A percentile compares a stretch with the other conserved stretches of the same genome.
Evolutionary conservation across 2,888 invertebrate species (phyloP).

Genomic region (Atrina japonica): DNA sequence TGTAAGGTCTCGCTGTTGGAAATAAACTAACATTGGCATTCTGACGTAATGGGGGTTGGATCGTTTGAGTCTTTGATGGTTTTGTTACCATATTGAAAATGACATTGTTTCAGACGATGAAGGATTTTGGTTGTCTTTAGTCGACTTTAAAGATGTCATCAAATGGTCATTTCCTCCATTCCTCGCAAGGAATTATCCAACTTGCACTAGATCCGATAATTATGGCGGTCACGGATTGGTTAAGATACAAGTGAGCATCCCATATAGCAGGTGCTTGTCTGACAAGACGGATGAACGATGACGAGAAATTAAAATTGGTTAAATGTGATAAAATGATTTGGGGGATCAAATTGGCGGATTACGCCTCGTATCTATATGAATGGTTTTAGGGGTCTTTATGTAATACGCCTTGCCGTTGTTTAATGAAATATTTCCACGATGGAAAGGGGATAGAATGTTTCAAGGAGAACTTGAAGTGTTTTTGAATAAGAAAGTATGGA

Average conservation of each 20-base stretch:
- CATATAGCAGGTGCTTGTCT: conserved; percentile 21
- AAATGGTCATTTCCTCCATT: too few relatives aligned
- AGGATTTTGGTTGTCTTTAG: too few relatives aligned
- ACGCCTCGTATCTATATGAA: conserved; percentile 4
- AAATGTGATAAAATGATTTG: conserved; percentile 18
- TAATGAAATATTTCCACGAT: conserved; percentile 9
- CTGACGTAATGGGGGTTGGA: too few relatives aligned
- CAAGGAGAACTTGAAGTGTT: conserved; percentile 7
- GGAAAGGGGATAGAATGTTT: not conserved
- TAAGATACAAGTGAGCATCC: conserved; percentile 12
- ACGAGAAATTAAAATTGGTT: conserved; percentile 34
- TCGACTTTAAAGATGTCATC: too few relatives aligned
- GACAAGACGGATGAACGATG: conserved; percentile 29
- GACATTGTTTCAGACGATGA: too few relatives aligned
- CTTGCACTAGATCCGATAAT: not conserved
- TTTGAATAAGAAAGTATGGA: conserved; percentile 7
- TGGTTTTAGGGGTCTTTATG: not conserved
- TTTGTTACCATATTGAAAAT: too few relatives aligned
- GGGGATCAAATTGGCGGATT: not conserved
- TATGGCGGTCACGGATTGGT: conserved; percentile 22
- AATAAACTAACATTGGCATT: too few relatives aligned
- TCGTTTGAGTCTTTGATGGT: too few relatives aligned
- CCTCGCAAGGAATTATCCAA: too few relatives aligned
- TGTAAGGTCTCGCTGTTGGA: too few relatives aligned
- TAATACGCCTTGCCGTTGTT: not conserved